Conservation (phyloP, 2,113 vertebrate genomes). For the Oreamnos americanus region DNA sequence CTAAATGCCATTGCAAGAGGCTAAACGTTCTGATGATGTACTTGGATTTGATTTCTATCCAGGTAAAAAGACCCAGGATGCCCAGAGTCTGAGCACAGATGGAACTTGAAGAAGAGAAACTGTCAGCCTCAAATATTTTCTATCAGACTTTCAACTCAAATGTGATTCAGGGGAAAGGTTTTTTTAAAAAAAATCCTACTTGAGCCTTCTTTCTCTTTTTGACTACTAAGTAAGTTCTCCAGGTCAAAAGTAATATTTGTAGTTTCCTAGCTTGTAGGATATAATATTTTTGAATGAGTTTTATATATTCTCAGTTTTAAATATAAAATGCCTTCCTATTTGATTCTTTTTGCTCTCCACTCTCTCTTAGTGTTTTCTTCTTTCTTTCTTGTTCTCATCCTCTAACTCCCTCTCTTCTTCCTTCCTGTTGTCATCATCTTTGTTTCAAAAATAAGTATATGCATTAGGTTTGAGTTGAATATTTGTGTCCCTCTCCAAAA, state of each 20-base stretch:
- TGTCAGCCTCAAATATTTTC: not conserved
- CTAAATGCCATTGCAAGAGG: slow-evolving; percentile 25
- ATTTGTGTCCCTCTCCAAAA: not conserved
- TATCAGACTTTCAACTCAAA: not conserved
- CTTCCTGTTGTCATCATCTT: not conserved
- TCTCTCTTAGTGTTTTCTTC: not conserved
- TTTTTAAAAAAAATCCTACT: not conserved
- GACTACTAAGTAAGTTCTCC: not conserved
- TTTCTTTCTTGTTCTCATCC: not conserved
- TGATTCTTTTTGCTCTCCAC: not conserved
- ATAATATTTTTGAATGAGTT: not conserved
- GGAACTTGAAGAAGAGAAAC: not conserved
- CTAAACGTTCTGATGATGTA: not conserved
- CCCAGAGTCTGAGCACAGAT: not conserved
- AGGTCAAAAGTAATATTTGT: not conserved
- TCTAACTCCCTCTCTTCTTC: not conserved
- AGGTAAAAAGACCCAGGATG: not conserved
- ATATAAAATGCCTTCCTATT: not conserved
- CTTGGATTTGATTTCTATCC: not conserved
- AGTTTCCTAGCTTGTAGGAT: not conserved
- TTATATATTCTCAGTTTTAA: not conserved
- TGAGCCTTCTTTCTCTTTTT: not conserved
- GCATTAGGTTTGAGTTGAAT: not conserved
- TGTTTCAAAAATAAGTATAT: not conserved
- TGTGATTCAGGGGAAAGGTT: not conserved